Evolutionary conservation across 2,797 vertebrate genomes (phyloP), one percentile per base, ranked within the genome.

Genomic region (Notolepis coatsorum): DNA sequence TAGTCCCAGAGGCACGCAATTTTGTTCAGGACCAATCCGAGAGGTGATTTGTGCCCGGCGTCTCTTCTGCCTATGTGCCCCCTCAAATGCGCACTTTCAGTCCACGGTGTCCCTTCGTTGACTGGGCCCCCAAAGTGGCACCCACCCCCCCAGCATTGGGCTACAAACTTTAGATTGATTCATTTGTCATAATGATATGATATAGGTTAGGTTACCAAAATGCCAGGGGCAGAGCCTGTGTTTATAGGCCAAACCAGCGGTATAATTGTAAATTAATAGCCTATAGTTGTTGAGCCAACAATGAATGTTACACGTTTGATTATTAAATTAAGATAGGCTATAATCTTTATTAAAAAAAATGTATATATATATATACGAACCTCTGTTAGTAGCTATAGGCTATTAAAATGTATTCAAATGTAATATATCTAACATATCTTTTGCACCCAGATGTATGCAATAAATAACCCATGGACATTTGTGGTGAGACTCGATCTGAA

Each of bases 1-100:
- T 64, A 84, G 85, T 89, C 81, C 73, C 74, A 70, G 76, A 79
- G 71, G 67, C 81, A 80, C 55, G 65, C 61, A 81, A 85, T 79
- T 71, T 82, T 62, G 74, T 67, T 88, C 87, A 82, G 78, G 84
- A 69, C 67, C 86, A 85, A 84, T 83, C 86, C 62, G 83, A 71
- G 82, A 69, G 21, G 75, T 58, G 43, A 49, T 48, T 61, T 58
- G 20, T 2, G 43, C 13, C 27, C 46, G 2, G 5, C 5, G 61
- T 65, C 61, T 57, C 56, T 25, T 47, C 17, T 15, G 45, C 35
- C 35, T 61, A 35, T 35, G 61, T 64, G 65, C 63, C 78, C 66
- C 62, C 65, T 63, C 71, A 74, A 53, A 82, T 60, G 64, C 65
- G 75, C 73, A 69, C 52, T 76, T 71, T 84, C 77, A 85, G 47